Evolutionary conservation across 2,888 invertebrate species (phyloP), one percentile per base, ranked within the genome.

Genomic region (Heliconius sara): DNA sequence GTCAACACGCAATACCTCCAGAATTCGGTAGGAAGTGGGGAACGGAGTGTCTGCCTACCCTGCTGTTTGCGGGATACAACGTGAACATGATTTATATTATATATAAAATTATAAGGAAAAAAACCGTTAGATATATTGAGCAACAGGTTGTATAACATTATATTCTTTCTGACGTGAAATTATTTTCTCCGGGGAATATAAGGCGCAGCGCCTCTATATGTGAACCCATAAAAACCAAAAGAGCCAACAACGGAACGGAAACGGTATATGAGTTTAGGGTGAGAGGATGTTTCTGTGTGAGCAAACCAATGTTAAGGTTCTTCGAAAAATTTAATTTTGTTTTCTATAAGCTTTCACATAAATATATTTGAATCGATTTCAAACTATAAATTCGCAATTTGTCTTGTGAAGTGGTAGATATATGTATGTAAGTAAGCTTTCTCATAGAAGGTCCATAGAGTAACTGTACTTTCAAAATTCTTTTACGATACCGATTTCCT

Each of bases 401-500:
- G 3, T 60, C n/a, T 60, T 10, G n/a, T 4, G n/a, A 60, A 3
- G 60, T 60, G 57, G 3, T 12, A 60, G 60, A 60, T 25, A 70
- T 16, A 16, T 16, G 6, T 6, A 52, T 19, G 39, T 39, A 39
- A 2, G 39, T 39, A 39, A 39, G 22, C 22, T 60, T 60, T 39
- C 22, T 60, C 16, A 34, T 34, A 60, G n/a, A 73, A 60, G 73
- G 34, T 73, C 39, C 34, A 39, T 47, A 67, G 22, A n/a, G 43
- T 75, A 74, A 78, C 39, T 39, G n/a, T 22, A 67, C 22, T 73
- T 76, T 65, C 71, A 57, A 81, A 77, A 96, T 97, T 80, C 97
- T 97, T 0, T 92, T 95, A 66, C 93, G 95, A 27, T 92, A 94
- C 81, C 94, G 96, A 77, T 96, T 96, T 0, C 95, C 6, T 94